Evolutionary conservation across 2,888 invertebrate genomes (phyloP).

Genomic region (Microctonus brassicae): DNA sequence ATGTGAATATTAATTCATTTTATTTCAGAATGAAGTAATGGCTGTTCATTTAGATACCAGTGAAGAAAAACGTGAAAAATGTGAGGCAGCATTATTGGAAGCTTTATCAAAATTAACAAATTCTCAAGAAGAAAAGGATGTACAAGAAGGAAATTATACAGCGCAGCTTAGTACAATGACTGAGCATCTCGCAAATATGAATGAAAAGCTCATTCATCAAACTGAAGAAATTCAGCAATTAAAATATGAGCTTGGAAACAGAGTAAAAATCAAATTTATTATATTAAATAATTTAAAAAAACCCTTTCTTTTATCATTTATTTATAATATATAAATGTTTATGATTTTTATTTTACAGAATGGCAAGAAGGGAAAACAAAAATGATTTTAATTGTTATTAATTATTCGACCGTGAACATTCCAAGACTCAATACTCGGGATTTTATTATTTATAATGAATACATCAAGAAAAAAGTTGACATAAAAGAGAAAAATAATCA

Average conservation of each 20-base stretch:
- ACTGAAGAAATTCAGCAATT: slow-evolving; percentile 84
- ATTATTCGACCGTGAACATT: slow-evolving; percentile 56
- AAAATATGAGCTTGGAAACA: slow-evolving; percentile 74
- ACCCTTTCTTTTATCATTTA: slow-evolving; percentile 2
- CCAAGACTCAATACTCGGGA: slow-evolving; percentile 56
- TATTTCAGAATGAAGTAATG: slow-evolving; percentile 64
- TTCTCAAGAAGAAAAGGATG: slow-evolving; percentile 65
- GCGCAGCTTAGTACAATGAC: slow-evolving; percentile 82
- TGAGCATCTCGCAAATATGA: slow-evolving; percentile 82
- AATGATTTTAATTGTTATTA: slow-evolving; percentile 48
- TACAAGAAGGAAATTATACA: slow-evolving; percentile 74
- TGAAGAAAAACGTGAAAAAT: slow-evolving; percentile 62
- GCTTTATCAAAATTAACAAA: slow-evolving; percentile 58
- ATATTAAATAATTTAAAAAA: neutral
- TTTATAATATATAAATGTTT: slow-evolving; percentile 6
- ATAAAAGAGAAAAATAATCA: slow-evolving; percentile 15
- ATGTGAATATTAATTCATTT: slow-evolving; percentile 11
- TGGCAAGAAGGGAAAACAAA: slow-evolving; percentile 64
- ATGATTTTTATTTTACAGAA: slow-evolving; percentile 56
- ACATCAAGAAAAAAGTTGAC: slow-evolving; percentile 40
- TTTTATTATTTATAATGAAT: slow-evolving; percentile 55
- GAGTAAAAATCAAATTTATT: slow-evolving; percentile 60
- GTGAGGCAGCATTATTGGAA: slow-evolving; percentile 59
- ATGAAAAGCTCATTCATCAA: slow-evolving; percentile 87
- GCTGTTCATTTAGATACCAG: slow-evolving; percentile 64